Evolutionary conservation across 2,797 vertebrate species (phyloP).

Genomic region (Oryzias dopingdopingensis): DNA sequence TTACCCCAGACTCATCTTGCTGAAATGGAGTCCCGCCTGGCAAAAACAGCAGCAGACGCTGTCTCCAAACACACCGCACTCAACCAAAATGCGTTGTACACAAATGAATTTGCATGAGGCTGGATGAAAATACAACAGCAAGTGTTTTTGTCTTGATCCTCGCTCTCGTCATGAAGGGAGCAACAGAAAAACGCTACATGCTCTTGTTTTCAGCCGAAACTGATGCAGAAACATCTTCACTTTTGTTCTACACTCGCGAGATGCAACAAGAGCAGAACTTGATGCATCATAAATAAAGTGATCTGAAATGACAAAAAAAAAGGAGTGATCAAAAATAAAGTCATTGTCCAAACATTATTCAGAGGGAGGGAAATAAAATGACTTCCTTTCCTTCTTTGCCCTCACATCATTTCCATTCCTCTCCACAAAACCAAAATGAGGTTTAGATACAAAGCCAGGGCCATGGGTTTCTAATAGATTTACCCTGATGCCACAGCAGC

Average conservation of each 20-base stretch:
- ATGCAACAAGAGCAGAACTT: conserved; percentile 32
- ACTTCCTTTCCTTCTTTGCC: conserved; percentile 75
- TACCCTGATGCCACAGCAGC: conserved; percentile 91
- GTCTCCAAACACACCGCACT: conserved; percentile 33
- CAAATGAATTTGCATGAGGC: conserved; percentile 51
- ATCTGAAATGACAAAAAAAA: conserved; percentile 16
- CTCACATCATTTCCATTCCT: conserved; percentile 80
- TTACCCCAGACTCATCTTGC: conserved; percentile 65
- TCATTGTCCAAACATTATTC: conserved; percentile 80
- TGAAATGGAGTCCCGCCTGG: conserved; percentile 70
- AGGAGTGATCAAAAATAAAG: conserved; percentile 81
- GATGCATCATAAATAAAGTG: conserved; percentile 16
- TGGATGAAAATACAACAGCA: conserved; percentile 37
- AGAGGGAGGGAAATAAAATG: conserved; percentile 71
- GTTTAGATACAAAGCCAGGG: conserved; percentile 81
- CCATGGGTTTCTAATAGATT: conserved; percentile 91
- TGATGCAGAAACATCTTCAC: conserved; percentile 16
- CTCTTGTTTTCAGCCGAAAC: conserved; percentile 33
- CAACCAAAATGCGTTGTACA: conserved; percentile 48
- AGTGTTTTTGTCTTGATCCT: conserved; percentile 50
- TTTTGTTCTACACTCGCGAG: conserved; percentile 36
- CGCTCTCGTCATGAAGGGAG: conserved; percentile 44
- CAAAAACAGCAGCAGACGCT: conserved; percentile 51
- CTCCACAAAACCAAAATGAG: conserved; percentile 79
- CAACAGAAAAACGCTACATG: conserved; percentile 37